A percentile compares a stretch with the other conserved stretches of the same genome.
Conservation (phyloP, 2,797 vertebrate genomes). For the Sebastes taczanowskii region DNA sequence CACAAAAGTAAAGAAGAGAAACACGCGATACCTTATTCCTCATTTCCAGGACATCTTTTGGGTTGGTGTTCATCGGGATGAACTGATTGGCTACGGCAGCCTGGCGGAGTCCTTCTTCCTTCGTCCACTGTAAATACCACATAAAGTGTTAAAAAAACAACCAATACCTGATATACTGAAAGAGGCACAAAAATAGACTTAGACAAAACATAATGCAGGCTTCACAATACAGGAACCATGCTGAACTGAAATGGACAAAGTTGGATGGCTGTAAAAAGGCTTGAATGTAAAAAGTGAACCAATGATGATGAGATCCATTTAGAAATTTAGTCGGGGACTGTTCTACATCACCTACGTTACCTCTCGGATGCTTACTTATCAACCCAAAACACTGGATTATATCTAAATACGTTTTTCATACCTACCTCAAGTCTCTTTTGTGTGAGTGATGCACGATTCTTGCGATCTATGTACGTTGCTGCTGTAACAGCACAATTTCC, state of each 20-base stretch:
- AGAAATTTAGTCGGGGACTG: background rate
- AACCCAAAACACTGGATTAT: background rate
- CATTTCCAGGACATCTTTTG: conserved; percentile 99
- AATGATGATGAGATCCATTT: conserved; percentile 78
- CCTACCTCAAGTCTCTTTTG: too few species aligned
- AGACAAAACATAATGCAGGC: conserved; percentile 72
- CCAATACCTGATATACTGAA: background rate
- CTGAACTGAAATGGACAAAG: conserved; percentile 80
- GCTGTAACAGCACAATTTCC: too few species aligned
- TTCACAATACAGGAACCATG: conserved; percentile 86
- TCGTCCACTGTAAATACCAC: conserved; percentile 92
- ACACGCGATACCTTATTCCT: conserved; percentile 92
- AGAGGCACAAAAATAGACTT: conserved; percentile 52
- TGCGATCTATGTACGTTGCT: too few species aligned
- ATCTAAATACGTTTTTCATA: too few species aligned
- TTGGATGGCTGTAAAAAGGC: conserved; percentile 55
- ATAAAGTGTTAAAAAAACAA: conserved; percentile 32
- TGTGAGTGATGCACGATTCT: too few species aligned
- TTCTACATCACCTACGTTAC: background rate
- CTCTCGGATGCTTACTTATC: background rate
- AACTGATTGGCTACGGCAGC: conserved; percentile 97
- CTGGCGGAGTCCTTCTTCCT: conserved; percentile 94
- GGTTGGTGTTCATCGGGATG: conserved; percentile 98
- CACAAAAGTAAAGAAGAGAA: background rate
- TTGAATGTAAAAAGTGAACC: conserved; percentile 69